Conservation (phyloP, 2,888 invertebrate genomes). For the Tupiocoris notatus region DNA sequence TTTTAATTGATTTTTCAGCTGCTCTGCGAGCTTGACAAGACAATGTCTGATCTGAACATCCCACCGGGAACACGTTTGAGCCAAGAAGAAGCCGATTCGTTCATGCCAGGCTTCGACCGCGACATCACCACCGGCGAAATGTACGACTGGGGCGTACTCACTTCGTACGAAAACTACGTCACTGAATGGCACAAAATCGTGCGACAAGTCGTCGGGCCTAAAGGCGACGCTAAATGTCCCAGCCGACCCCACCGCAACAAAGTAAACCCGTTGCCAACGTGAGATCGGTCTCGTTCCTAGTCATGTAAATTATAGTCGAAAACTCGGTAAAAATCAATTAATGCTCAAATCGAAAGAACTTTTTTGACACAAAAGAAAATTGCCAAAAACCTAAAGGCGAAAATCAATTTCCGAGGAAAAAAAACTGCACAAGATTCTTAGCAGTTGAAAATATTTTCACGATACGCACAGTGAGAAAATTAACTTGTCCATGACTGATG, state of each 20-base stretch:
- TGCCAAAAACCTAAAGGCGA: too few species aligned
- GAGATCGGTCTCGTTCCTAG: slow-evolving; percentile 5
- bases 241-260: slow-evolving; percentile 41
- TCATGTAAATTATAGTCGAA: too few species aligned
- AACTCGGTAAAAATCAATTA: too few species aligned
- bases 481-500: too few species aligned
- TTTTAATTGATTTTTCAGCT: slow-evolving; percentile 55
- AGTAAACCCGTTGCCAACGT: slow-evolving; percentile 28
- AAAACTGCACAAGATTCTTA: too few species aligned
- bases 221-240: slow-evolving; percentile 46
- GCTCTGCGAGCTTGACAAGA: slow-evolving; percentile 62
- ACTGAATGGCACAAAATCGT: slow-evolving; percentile 57
- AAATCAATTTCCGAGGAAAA: too few species aligned
- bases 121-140: slow-evolving; percentile 60
- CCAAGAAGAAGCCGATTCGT: slow-evolving; percentile 33
- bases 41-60: slow-evolving; percentile 56
- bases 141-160: slow-evolving; percentile 63
- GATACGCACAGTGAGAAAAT: too few species aligned
- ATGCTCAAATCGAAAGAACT: too few species aligned
- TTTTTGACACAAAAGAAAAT: too few species aligned
- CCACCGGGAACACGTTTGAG: slow-evolving; percentile 45
- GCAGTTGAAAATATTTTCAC: too few species aligned
- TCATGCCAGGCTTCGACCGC: slow-evolving; percentile 41
- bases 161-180: slow-evolving; percentile 61
- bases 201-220: slow-evolving; percentile 48